Conservation (phyloP, 2,113 vertebrate species). For the Centropristis striata region DNA sequence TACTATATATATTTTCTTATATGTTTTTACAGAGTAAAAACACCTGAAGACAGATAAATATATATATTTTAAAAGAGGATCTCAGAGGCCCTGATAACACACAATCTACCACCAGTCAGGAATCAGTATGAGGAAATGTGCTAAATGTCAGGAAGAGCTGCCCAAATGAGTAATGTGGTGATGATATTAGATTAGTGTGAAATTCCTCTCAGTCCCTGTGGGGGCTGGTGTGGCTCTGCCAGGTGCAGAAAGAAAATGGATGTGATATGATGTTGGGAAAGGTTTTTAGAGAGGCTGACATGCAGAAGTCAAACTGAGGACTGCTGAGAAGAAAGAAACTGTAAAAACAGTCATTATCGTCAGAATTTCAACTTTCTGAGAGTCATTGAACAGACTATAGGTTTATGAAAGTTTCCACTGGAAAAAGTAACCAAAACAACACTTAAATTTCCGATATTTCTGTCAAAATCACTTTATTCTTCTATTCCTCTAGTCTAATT, state of each 20-base stretch:
- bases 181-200: conserved; percentile 60
- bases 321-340: no score
- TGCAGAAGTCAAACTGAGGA: not conserved
- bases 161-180: conserved; percentile 9
- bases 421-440: no score
- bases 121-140: conserved; percentile 40
- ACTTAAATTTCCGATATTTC: no score
- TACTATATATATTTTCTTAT: no score
- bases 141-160: conserved; percentile 16
- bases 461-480: no score
- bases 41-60: not conserved
- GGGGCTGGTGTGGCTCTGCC: conserved; percentile 20
- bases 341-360: no score
- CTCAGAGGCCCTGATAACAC: not conserved
- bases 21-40: not conserved
- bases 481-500: no score
- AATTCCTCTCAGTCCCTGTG: conserved; percentile 26
- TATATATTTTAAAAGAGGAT: not conserved
- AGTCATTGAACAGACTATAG: no score
- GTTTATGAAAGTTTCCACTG: no score
- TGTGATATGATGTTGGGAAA: conserved; percentile 18
- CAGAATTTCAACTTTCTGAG: no score
- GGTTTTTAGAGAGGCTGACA: not conserved
- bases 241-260: conserved; percentile 32
- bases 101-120: not conserved